Base-by-base conservation (phyloP, 2,797 vertebrate species). In the Intellagama lesueurii region DNA sequence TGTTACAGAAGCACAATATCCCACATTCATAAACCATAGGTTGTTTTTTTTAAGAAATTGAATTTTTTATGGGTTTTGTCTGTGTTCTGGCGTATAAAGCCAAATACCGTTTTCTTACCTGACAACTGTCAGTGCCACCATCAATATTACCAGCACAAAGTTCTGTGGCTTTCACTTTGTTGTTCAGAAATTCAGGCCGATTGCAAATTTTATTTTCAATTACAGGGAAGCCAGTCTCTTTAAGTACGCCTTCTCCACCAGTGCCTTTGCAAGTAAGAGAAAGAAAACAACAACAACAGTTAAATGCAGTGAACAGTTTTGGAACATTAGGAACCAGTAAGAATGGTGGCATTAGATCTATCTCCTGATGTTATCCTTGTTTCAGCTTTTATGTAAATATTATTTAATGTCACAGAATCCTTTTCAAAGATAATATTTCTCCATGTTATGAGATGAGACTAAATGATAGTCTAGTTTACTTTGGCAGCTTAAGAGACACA, bases 191-290 rank as follows among this genome's bases (percentile, higher is more conserved):
- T 12, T 98, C 97, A 0, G 95, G 96, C 2, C 98, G 97, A 81
- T 99, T 99, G 77, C 99, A 99, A 88, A 98, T 92, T 94, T 98
- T 99, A 90, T 99, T 99, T 92, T 99, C 98, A 0, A 99, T 98
- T 80, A 99, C 98, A 0, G 98, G 98, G 93, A 99, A 98, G 7
- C 98, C 98, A 0, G 98, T 96, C 95, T 99, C 98, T 94, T 99
- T 99, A 91, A 99, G 97, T 26, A 84, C 0, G 0, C 98, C 98
- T 0, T 88, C 95, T 1, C 98, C 98, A 28, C 91, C 94, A 0
- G 98, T 99, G 60, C 95, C 99, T 99, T 95, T 80, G 89, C 24
- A 91, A 84, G 84, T 12, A 85, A 92, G 88, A 22, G 0, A 64
- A 22, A 1, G 88, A 22, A 0, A 64, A 22, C 1, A 44, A 78